phyloP scores from a whole-genome alignment of 2,888 invertebrate species.

The Aspidiotus destructor region DNA sequence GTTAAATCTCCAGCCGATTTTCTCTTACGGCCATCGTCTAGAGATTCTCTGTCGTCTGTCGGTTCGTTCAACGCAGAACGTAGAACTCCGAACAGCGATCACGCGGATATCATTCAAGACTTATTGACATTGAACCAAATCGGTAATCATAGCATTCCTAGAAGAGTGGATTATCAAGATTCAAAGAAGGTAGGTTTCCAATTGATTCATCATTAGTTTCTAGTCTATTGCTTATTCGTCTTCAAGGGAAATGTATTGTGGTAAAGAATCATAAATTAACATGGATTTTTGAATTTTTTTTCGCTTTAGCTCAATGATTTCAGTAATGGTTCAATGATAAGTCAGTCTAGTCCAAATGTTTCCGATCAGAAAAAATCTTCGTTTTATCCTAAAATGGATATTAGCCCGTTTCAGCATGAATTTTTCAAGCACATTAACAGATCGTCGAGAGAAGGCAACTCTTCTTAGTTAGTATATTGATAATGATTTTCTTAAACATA shows the following conservation, averaged over 20 bases:
- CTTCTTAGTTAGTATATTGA: slow-evolving; percentile 1
- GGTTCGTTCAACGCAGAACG: slow-evolving; percentile 1
- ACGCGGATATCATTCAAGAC: slow-evolving; percentile 34
- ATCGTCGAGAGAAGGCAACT: slow-evolving; percentile 3
- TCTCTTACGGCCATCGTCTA: not conserved
- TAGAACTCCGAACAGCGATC: slow-evolving; percentile 26
- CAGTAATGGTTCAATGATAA: slow-evolving; percentile 10
- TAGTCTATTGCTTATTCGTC: not conserved
- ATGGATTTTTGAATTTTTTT: not conserved
- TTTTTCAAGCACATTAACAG: slow-evolving; percentile 35
- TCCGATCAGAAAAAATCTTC: slow-evolving; percentile 15
- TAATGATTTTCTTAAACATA: not conserved
- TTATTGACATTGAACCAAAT: slow-evolving; percentile 34
- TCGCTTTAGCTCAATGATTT: slow-evolving; percentile 9
- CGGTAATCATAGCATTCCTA: slow-evolving; percentile 17
- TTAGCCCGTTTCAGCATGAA: slow-evolving; percentile 35
- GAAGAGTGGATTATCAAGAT: slow-evolving; percentile 22
- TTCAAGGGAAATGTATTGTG: not conserved
- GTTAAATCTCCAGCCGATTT: not conserved
- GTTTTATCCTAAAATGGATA: slow-evolving; percentile 34
- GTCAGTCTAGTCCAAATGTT: slow-evolving; percentile 28
- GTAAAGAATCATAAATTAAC: too few species aligned
- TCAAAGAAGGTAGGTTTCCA: not conserved
- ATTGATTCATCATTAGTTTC: not conserved
- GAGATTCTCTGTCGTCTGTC: slow-evolving; percentile 4